Evolutionary conservation across 2,888 invertebrate species (phyloP).

Genomic region (Blastobasis lacticolella): DNA sequence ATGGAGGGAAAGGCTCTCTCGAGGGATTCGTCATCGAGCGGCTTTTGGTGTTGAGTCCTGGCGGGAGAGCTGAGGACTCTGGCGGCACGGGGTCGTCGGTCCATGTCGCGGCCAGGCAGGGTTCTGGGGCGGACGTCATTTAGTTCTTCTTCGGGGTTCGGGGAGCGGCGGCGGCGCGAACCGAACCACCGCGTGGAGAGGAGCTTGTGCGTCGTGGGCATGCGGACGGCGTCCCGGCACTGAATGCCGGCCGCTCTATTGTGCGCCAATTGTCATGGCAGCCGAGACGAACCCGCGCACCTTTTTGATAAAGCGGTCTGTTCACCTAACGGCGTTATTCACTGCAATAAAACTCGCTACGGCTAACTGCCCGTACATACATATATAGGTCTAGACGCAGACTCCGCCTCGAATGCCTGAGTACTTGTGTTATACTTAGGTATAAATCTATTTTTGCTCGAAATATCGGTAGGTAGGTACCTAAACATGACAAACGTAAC

Average conservation of each 20-base stretch:
- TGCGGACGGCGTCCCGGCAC: slow-evolving; percentile 51
- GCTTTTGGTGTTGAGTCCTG: slow-evolving; percentile 27
- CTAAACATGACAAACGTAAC: no score
- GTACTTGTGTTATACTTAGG: no score
- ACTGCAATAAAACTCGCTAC: no score
- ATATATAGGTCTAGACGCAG: no score
- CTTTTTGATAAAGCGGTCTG: not conserved
- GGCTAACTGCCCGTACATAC: no score
- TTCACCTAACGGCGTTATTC: not conserved
- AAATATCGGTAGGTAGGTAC: no score
- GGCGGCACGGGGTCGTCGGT: slow-evolving; percentile 40
- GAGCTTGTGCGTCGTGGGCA: slow-evolving; percentile 56
- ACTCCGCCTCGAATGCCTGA: no score
- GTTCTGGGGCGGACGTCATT: slow-evolving; percentile 32
- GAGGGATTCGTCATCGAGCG: slow-evolving; percentile 64
- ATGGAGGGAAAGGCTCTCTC: slow-evolving; percentile 79
- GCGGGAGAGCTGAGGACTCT: slow-evolving; percentile 38
- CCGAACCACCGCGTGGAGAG: slow-evolving; percentile 57
- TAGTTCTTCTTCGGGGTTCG: slow-evolving; percentile 35
- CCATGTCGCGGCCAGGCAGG: slow-evolving; percentile 36
- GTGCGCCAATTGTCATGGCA: slow-evolving; percentile 47
- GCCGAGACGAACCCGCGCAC: slow-evolving; percentile 34
- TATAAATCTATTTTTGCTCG: no score
- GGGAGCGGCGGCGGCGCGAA: slow-evolving; percentile 28
- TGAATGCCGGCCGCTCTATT: slow-evolving; percentile 39